Evolutionary conservation across 2,888 invertebrate species (phyloP).

Genomic region (Limnephilus rhombicus): DNA sequence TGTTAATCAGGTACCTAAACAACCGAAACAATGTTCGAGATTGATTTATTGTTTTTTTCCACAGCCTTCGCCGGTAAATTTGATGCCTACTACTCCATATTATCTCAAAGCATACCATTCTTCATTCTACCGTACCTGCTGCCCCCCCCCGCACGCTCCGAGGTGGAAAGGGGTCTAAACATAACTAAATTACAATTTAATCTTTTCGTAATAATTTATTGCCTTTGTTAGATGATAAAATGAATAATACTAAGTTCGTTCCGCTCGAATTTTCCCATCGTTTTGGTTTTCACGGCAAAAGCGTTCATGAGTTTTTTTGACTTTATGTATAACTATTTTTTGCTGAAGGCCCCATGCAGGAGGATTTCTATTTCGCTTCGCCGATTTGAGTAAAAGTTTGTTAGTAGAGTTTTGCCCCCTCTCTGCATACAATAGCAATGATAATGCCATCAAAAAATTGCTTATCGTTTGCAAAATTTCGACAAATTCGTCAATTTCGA

Average conservation of each 20-base stretch:
- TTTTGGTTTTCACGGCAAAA: too few relatives aligned
- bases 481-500: too few relatives aligned
- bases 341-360: too few relatives aligned
- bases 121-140: not conserved
- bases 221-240: slow-evolving; percentile 13
- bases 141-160: not conserved
- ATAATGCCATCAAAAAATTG: too few relatives aligned
- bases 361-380: too few relatives aligned
- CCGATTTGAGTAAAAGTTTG: too few relatives aligned
- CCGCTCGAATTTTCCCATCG: not conserved
- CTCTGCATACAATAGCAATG: too few relatives aligned
- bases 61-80: not conserved
- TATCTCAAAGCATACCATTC: slow-evolving; percentile 28
- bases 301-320: too few relatives aligned
- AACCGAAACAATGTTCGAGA: not conserved
- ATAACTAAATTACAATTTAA: slow-evolving; percentile 40
- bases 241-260: not conserved
- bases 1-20: not conserved
- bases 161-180: slow-evolving; percentile 11
- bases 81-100: not conserved
- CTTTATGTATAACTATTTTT: too few relatives aligned
- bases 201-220: slow-evolving; percentile 28
- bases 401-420: too few relatives aligned
- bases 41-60: slow-evolving; percentile 10
- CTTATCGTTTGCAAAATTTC: too few relatives aligned